A percentile compares a stretch with the other conserved stretches of the same genome.
Conservation (phyloP, 2,797 vertebrate genomes). For the Peromyscus attwateri region DNA sequence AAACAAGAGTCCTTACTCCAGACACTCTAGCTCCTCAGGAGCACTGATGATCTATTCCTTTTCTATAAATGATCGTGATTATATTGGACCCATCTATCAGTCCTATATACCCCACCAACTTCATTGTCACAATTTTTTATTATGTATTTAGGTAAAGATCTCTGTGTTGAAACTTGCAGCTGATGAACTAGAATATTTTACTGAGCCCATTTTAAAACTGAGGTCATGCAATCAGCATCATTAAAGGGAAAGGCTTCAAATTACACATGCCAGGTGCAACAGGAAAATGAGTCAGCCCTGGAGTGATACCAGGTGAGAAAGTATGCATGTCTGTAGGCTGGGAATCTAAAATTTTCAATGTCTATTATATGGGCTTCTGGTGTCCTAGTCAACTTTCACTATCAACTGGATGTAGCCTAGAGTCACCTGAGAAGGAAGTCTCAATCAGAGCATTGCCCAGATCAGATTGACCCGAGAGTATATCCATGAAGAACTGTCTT, state of each 20-base stretch:
- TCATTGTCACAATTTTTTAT: slow-evolving; percentile 53
- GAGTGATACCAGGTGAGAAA: slow-evolving; percentile 16
- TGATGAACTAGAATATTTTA: slow-evolving; percentile 36
- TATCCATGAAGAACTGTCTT: background rate
- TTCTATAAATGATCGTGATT: slow-evolving; percentile 73
- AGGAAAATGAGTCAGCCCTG: slow-evolving; percentile 20
- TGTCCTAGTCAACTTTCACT: background rate
- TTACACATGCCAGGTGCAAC: slow-evolving; percentile 39
- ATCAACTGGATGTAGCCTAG: background rate
- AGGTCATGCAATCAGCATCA: slow-evolving; percentile 56
- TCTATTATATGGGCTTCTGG: slow-evolving; percentile 45
- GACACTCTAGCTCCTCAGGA: slow-evolving; percentile 17
- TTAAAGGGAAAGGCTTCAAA: slow-evolving; percentile 62
- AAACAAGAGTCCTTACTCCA: slow-evolving; percentile 70
- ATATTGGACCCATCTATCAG: slow-evolving; percentile 55
- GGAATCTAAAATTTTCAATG: slow-evolving; percentile 37
- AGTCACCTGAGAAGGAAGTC: background rate
- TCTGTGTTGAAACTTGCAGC: slow-evolving; percentile 34
- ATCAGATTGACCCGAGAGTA: background rate
- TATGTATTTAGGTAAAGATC: slow-evolving; percentile 55
- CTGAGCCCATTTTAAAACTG: slow-evolving; percentile 48
- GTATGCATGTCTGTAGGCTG: background rate
- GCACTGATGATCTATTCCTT: background rate
- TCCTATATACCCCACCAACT: background rate
- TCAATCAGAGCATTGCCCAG: background rate